A percentile compares a stretch with the other conserved stretches of the same genome.
Evolutionary conservation across 2,113 vertebrate genomes (phyloP).

Genomic region (Conger conger): DNA sequence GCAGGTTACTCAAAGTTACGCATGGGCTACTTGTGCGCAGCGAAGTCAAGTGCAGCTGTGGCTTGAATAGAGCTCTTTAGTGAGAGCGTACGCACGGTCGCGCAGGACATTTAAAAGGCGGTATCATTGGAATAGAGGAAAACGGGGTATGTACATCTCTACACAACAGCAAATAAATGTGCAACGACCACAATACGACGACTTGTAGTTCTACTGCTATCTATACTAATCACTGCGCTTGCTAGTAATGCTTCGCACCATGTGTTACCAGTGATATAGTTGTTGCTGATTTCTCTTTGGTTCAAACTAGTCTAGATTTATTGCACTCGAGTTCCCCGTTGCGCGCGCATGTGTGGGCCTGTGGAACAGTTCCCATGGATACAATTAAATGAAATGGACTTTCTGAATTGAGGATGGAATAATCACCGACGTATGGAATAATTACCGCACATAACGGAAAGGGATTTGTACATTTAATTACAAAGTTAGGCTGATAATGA

Average conservation of each 20-base stretch:
- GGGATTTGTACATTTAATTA: background rate
- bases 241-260: background rate
- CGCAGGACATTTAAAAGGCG: background rate
- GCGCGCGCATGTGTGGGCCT: background rate
- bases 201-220: background rate
- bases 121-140: background rate
- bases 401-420: background rate
- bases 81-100: no score
- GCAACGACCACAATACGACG: no score
- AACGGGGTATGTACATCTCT: background rate
- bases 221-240: background rate
- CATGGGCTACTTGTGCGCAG: background rate
- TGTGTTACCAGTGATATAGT: no score
- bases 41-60: background rate
- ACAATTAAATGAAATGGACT: background rate
- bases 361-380: background rate
- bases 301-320: background rate
- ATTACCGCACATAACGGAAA: background rate
- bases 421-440: background rate
- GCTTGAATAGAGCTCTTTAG: background rate
- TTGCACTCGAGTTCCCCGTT: background rate
- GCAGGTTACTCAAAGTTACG: no score
- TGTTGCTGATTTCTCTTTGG: no score
- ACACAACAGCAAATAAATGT: background rate
- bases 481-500: background rate